Evolutionary conservation across 2,797 vertebrate genomes (phyloP).

Genomic region (Urophycis tenuis): DNA sequence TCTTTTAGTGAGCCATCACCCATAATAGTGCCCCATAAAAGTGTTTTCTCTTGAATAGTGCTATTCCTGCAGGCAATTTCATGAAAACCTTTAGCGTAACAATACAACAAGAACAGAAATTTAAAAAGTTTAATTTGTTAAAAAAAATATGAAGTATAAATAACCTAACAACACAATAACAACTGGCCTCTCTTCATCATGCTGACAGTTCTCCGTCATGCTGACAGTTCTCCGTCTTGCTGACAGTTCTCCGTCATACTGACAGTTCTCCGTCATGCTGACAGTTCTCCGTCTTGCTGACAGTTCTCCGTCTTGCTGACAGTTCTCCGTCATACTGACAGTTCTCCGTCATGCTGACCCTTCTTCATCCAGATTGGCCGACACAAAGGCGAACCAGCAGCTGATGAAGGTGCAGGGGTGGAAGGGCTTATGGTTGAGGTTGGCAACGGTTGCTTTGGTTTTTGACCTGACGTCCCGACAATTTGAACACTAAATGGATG

Average conservation of each 20-base stretch:
- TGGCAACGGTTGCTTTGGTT: neutral
- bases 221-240: neutral
- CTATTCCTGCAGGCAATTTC: too few relatives aligned
- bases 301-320: neutral
- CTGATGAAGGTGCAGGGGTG: neutral
- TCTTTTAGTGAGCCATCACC: too few relatives aligned
- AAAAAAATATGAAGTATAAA: too few relatives aligned
- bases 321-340: neutral
- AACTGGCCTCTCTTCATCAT: too few relatives aligned
- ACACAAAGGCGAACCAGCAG: neutral
- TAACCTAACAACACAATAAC: too few relatives aligned
- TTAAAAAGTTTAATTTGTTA: too few relatives aligned
- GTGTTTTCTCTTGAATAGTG: too few relatives aligned
- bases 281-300: neutral
- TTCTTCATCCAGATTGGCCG: neutral
- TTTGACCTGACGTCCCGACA: neutral
- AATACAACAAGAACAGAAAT: too few relatives aligned
- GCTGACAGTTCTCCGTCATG: neutral
- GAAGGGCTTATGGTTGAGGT: neutral
- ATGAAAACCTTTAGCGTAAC: too few relatives aligned
- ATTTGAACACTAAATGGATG: neutral
- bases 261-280: neutral
- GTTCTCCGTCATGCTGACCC: neutral
- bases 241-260: neutral
- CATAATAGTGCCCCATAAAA: too few relatives aligned